phyloP scores from a whole-genome alignment of 2,113 vertebrate genomes.

The Marcusenius ussheri region DNA sequence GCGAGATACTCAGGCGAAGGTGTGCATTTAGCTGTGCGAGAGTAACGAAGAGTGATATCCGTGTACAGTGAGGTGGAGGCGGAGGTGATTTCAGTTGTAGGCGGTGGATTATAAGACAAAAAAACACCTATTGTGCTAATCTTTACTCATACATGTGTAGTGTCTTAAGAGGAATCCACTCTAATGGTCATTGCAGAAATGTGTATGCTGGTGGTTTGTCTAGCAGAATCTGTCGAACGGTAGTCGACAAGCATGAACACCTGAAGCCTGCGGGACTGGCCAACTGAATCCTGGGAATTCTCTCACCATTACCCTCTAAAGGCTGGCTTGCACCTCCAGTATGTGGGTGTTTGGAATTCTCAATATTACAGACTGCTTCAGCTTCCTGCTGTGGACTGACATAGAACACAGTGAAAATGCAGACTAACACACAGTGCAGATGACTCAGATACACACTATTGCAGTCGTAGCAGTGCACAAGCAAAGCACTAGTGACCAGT shows the following conservation, averaged over 20 bases:
- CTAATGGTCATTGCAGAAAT: background rate
- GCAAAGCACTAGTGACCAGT: conserved; percentile 28
- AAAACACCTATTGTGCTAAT: background rate
- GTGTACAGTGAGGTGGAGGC: background rate
- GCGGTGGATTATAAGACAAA: background rate
- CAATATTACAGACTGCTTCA: background rate
- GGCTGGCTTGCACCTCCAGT: background rate
- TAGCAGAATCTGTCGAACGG: background rate
- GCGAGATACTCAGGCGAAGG: background rate
- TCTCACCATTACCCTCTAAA: background rate
- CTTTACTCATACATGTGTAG: background rate
- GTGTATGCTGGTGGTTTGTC: background rate
- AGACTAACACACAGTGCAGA: background rate
- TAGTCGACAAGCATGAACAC: background rate
- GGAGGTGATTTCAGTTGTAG: background rate
- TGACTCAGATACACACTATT: background rate
- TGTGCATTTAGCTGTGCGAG: conserved; percentile 6
- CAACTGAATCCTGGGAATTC: background rate
- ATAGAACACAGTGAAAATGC: background rate
- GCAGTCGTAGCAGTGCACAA: conserved; percentile 1
- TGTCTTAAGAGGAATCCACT: background rate
- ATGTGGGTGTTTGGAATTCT: conserved; percentile 7
- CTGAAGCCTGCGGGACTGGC: background rate
- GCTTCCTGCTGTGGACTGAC: background rate
- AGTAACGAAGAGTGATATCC: background rate